Conservation (phyloP, 2,888 invertebrate species). For the Drosophila lutescens region DNA sequence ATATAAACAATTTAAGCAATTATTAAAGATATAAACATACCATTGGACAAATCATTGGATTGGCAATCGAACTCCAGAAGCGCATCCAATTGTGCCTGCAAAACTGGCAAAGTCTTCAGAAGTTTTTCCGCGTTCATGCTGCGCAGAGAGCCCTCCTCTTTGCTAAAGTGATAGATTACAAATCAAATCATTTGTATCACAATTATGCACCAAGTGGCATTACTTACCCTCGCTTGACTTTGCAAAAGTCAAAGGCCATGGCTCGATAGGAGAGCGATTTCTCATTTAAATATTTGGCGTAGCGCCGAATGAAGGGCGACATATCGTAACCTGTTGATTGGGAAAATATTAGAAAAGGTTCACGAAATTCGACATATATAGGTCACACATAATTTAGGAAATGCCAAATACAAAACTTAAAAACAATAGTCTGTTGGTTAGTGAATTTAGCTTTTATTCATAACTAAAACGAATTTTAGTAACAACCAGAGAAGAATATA, state of each 20-base stretch:
- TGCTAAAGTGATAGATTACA: constrained; percentile 86
- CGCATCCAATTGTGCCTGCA: constrained; percentile 97
- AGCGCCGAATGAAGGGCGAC: constrained; percentile 99
- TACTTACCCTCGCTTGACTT: constrained; percentile 98
- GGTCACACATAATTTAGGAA: constrained; percentile 36
- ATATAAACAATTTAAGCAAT: background rate
- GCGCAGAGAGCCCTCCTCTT: constrained; percentile 97
- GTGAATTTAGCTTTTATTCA: constrained; percentile 40
- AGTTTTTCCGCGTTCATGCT: constrained; percentile 99
- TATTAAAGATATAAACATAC: constrained; percentile 38
- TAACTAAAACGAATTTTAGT: constrained; percentile 30
- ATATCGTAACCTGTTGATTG: constrained; percentile 95
- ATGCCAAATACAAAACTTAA: constrained; percentile 47
- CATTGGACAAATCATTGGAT: constrained; percentile 98
- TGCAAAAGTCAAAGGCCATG: constrained; percentile 99
- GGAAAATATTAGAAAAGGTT: constrained; percentile 14
- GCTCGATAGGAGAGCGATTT: constrained; percentile 99
- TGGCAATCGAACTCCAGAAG: constrained; percentile 98
- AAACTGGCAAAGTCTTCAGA: constrained; percentile 96
- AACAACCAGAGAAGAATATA: constrained; percentile 26
- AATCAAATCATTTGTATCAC: constrained; percentile 14
- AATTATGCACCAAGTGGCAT: background rate
- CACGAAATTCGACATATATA: background rate
- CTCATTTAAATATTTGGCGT: constrained; percentile 99
- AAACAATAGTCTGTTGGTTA: constrained; percentile 30